Conservation (phyloP, 2,113 vertebrate genomes). For the Trematomus loennbergii region DNA sequence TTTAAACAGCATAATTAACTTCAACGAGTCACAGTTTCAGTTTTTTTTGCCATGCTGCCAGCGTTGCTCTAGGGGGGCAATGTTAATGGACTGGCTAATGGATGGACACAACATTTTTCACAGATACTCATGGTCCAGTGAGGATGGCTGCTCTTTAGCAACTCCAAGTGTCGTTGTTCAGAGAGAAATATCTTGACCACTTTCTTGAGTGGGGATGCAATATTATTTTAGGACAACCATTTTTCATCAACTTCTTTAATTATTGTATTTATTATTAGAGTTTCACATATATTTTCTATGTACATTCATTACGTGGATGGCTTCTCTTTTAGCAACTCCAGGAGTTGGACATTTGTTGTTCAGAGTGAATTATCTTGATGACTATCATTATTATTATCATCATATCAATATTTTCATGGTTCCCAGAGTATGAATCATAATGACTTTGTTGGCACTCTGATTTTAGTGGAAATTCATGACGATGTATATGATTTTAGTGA, state of each 20-base stretch:
- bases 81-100: neutral
- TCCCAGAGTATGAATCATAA: neutral
- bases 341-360: neutral
- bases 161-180: no score
- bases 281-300: no score
- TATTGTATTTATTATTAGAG: no score
- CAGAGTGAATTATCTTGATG: neutral
- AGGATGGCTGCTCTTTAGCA: no score
- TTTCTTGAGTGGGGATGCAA: no score
- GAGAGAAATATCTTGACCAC: no score
- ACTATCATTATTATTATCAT: neutral
- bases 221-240: no score
- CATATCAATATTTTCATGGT: neutral
- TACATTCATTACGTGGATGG: neutral
- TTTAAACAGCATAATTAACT: conserved; percentile 25
- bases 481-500: neutral
- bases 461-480: neutral
- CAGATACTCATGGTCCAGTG: no score
- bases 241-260: no score
- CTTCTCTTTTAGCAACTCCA: neutral
- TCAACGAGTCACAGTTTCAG: conserved; percentile 20
- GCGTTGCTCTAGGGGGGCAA: neutral
- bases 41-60: neutral
- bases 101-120: neutral
- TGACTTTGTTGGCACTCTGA: neutral